Percentiles rank a stretch among this genome's conserved stretches.
phyloP scores from a whole-genome alignment of 64 coral and sea anemone genomes.

The Montipora foliosa region DNA sequence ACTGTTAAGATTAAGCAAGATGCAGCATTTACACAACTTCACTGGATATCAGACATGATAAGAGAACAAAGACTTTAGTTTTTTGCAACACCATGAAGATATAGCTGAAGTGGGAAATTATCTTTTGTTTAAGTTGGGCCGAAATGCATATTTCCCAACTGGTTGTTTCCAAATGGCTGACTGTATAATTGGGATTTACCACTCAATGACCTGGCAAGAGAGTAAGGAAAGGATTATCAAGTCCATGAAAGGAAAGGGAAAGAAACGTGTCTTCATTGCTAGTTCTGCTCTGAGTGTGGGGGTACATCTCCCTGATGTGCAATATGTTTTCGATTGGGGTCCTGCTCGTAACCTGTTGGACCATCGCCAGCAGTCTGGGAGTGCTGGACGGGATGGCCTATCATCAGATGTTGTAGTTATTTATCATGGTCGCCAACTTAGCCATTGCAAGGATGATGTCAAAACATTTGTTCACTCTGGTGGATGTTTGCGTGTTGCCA shows the following conservation, averaged over 20 bases:
- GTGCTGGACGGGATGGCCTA: slow-evolving; percentile 37
- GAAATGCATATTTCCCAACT: too few relatives aligned
- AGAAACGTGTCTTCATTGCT: slow-evolving; percentile 27
- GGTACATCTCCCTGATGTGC: too few relatives aligned
- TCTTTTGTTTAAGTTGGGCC: slow-evolving; percentile 1
- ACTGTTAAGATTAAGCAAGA: not conserved
- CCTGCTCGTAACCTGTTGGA: slow-evolving; percentile 33
- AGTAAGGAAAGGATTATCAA: slow-evolving; percentile 27
- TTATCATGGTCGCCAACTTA: too few relatives aligned
- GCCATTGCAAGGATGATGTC: too few relatives aligned
- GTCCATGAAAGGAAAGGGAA: slow-evolving; percentile 24
- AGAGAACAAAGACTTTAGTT: not conserved
- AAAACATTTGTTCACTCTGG: too few relatives aligned
- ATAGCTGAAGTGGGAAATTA: slow-evolving; percentile 23
- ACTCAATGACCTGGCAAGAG: slow-evolving; percentile 18
- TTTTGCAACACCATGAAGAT: slow-evolving; percentile 30
- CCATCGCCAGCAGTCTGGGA: slow-evolving; percentile 40
- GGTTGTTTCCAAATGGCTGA: not conserved
- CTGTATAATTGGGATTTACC: slow-evolving; percentile 50
- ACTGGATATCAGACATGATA: slow-evolving; percentile 3
- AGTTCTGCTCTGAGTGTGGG: slow-evolving; percentile 51
- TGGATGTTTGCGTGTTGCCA: too few relatives aligned
- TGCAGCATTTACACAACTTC: not conserved
- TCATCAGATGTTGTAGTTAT: too few relatives aligned
- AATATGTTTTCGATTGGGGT: too few relatives aligned